Percentiles rank a stretch among this genome's conserved stretches.
Conservation (phyloP, 1,140 invertebrate species). For the Lepidotrigona ventralis region DNA sequence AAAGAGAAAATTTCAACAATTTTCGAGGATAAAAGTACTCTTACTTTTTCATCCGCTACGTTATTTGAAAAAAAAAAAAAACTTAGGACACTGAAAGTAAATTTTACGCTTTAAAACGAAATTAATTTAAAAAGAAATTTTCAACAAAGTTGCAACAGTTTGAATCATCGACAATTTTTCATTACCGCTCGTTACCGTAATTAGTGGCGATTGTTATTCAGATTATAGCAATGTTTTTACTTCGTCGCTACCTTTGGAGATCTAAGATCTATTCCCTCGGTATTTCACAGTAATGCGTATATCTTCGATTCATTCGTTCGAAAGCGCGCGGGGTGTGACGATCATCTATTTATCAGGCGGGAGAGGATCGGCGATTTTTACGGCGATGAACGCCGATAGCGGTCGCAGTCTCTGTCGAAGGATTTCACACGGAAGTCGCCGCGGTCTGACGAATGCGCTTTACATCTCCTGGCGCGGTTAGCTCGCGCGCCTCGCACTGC, state of each 20-base stretch:
- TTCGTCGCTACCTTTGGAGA: neutral
- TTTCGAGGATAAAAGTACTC: too few relatives aligned
- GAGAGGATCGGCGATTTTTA: conserved; percentile 39
- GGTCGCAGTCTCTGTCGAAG: conserved; percentile 50
- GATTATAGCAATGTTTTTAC: neutral
- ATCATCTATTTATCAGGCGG: conserved; percentile 48
- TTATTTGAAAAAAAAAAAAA: too few relatives aligned
- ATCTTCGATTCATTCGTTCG: neutral
- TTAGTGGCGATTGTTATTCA: too few relatives aligned
- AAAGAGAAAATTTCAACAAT: too few relatives aligned
- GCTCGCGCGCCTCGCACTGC: conserved; percentile 50
- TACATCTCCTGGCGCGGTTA: conserved; percentile 69
- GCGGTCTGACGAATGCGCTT: conserved; percentile 71
- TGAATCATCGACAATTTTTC: too few relatives aligned
- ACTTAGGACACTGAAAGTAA: too few relatives aligned
- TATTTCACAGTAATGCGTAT: conserved; percentile 9
- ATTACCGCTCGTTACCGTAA: too few relatives aligned
- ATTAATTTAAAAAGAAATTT: too few relatives aligned
- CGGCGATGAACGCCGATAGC: conserved; percentile 20
- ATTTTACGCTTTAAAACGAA: too few relatives aligned
- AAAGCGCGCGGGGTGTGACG: neutral
- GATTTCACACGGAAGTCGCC: conserved; percentile 59
- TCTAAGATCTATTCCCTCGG: neutral
- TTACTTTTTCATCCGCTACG: too few relatives aligned
- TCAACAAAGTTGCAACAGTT: too few relatives aligned